Conservation (phyloP, 1,140 invertebrate species). For the Ectropis grisescens region DNA sequence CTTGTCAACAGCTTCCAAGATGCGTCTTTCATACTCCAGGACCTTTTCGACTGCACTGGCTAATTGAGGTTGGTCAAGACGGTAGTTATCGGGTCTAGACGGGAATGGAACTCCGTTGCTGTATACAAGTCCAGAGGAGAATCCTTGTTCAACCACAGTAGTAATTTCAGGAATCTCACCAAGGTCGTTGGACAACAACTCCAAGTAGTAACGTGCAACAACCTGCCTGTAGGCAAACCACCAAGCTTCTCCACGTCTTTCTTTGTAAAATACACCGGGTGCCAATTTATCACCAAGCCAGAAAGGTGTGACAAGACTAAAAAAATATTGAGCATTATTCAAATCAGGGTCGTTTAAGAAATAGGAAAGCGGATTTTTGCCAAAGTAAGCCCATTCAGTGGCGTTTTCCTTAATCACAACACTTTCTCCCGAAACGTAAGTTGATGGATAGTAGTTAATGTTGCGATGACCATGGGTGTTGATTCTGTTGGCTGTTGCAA, state of each 20-base stretch:
- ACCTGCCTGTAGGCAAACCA: slow-evolving; percentile 74
- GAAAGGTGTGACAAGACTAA: slow-evolving; percentile 74
- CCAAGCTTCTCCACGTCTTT: slow-evolving; percentile 74
- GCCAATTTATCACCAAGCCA: too few species aligned
- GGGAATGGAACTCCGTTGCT: slow-evolving; percentile 78
- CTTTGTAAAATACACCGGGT: slow-evolving; percentile 63
- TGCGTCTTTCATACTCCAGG: slow-evolving; percentile 71
- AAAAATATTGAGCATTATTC: slow-evolving; percentile 79
- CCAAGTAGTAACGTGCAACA: slow-evolving; percentile 76
- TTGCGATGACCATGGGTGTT: background rate
- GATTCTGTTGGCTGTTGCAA: background rate
- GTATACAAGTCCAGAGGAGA: slow-evolving; percentile 74
- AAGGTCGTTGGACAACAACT: slow-evolving; percentile 75
- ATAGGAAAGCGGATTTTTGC: slow-evolving; percentile 72
- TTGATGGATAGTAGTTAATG: background rate
- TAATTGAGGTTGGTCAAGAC: slow-evolving; percentile 33
- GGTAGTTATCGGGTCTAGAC: slow-evolving; percentile 65
- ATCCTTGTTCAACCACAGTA: slow-evolving; percentile 73
- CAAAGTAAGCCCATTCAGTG: background rate
- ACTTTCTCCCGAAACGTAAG: background rate
- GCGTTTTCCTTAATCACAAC: background rate
- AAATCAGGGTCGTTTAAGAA: slow-evolving; percentile 81
- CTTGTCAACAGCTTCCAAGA: slow-evolving; percentile 74
- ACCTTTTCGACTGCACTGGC: slow-evolving; percentile 60
- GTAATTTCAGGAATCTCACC: slow-evolving; percentile 73